Conservation (phyloP, 64 coral and sea anemone genomes). For the Dendrophyllia cribrosa region DNA sequence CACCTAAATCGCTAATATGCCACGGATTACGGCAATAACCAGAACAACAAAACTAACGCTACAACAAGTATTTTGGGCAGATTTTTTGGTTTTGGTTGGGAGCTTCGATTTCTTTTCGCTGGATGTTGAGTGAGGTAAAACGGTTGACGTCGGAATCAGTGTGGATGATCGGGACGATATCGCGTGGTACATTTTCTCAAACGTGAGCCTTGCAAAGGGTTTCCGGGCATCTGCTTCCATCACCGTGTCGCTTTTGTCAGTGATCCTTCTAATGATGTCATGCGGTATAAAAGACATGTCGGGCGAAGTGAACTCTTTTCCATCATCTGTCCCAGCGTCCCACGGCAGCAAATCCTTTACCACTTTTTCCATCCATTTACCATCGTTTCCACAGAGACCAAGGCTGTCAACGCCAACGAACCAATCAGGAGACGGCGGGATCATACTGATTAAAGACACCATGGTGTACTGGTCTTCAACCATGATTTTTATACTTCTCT, state of each 20-base stretch:
- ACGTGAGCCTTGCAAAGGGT: constrained; percentile 32
- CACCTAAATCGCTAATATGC: too few relatives aligned
- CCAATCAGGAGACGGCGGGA: constrained; percentile 68
- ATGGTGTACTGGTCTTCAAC: neutral
- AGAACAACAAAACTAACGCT: too few relatives aligned
- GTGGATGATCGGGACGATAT: too few relatives aligned
- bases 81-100: too few relatives aligned
- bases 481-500: neutral
- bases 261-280: constrained; percentile 37
- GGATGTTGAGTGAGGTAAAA: too few relatives aligned
- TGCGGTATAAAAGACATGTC: neutral
- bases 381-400: constrained; percentile 44
- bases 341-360: constrained; percentile 1
- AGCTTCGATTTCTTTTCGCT: too few relatives aligned
- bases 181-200: neutral
- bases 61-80: too few relatives aligned
- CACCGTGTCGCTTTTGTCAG: constrained; percentile 4
- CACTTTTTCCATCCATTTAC: constrained; percentile 20
- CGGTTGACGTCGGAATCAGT: too few relatives aligned
- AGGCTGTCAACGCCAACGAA: constrained; percentile 62
- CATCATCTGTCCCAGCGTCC: constrained; percentile 66
- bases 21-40: too few relatives aligned
- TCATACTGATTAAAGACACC: constrained; percentile 56
- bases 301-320: neutral
- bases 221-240: neutral